Evolutionary conservation across 2,797 vertebrate genomes (phyloP).

Genomic region (Mus minutoides): DNA sequence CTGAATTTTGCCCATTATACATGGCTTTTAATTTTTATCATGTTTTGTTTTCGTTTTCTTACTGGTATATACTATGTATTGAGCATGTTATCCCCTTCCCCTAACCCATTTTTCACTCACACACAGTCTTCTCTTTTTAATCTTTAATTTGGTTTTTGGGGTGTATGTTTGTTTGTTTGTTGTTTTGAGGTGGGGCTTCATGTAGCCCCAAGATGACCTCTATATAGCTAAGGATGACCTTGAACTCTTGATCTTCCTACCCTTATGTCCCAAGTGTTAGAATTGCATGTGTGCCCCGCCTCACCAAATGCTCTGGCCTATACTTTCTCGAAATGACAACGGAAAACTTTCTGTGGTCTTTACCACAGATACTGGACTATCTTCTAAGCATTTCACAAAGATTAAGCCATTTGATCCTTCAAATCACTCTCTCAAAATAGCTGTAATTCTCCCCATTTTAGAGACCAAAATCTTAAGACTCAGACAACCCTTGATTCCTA

Average conservation of each 20-base stretch:
- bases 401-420: slow-evolving; percentile 6
- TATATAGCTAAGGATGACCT: neutral
- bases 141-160: neutral
- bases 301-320: neutral
- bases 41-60: neutral
- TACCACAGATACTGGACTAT: neutral
- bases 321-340: neutral
- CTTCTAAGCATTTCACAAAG: slow-evolving; percentile 17
- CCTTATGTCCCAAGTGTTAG: neutral
- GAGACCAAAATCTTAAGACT: neutral
- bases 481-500: neutral
- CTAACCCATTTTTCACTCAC: neutral
- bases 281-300: neutral
- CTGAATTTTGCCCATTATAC: slow-evolving; percentile 31
- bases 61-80: neutral
- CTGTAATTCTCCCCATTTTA: neutral
- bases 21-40: neutral
- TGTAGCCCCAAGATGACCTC: neutral
- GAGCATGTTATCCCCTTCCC: neutral
- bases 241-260: neutral
- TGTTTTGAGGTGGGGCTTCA: neutral
- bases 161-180: neutral
- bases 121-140: neutral
- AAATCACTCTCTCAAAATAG: neutral
- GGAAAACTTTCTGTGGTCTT: neutral